A percentile compares a stretch with the other conserved stretches of the same genome.
Conservation (phyloP, 2,797 vertebrate species). For the Pangasius larnaudii region DNA sequence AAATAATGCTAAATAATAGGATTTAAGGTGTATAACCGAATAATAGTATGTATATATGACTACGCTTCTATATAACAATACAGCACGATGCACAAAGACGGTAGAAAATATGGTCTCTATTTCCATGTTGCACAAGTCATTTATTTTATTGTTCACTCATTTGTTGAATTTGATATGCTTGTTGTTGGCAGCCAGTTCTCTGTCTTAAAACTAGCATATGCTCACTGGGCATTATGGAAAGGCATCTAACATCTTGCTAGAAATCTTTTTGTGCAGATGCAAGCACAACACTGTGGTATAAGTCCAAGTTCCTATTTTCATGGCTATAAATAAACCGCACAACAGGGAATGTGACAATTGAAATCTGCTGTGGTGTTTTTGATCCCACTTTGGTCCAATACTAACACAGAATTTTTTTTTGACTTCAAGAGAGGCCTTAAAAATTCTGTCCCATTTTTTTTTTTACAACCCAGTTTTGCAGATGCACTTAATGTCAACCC, state of each 20-base stretch:
- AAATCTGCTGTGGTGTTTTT: constrained; percentile 19
- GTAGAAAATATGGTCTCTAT: neutral
- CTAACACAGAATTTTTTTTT: neutral
- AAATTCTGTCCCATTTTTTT: constrained; percentile 9
- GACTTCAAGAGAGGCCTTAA: neutral
- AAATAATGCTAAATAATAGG: neutral
- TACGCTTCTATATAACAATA: neutral
- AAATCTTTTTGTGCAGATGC: constrained; percentile 1
- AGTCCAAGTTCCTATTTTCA: constrained; percentile 6
- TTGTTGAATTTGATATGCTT: neutral
- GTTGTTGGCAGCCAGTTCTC: neutral
- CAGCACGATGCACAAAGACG: neutral
- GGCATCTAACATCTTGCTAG: neutral
- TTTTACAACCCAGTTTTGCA: neutral
- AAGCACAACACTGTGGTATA: neutral
- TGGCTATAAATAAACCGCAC: constrained; percentile 17
- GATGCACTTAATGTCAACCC: neutral
- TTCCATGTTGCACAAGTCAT: too few species aligned
- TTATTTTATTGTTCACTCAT: neutral
- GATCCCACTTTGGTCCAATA: constrained; percentile 5
- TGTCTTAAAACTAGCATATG: neutral
- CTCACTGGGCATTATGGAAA: neutral
- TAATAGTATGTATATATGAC: neutral
- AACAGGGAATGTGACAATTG: constrained; percentile 12
- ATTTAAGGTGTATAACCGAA: neutral